phyloP scores from a whole-genome alignment of 2,113 vertebrate species.

The Bubo bubo region DNA sequence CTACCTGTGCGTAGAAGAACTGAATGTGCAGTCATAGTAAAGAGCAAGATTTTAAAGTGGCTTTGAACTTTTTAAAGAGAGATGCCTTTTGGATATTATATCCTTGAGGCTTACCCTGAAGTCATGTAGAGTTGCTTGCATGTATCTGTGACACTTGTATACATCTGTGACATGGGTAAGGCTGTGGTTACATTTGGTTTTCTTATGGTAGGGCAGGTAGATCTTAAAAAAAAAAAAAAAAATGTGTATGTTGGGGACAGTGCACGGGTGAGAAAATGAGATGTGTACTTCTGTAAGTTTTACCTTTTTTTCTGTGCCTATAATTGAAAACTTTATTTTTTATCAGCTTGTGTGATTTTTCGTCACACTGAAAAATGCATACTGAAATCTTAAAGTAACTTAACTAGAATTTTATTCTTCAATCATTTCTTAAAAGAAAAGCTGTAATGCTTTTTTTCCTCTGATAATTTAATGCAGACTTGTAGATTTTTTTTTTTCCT shows the following conservation, averaged over 20 bases:
- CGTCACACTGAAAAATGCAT: not conserved
- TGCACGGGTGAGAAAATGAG: not conserved
- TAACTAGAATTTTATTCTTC: not conserved
- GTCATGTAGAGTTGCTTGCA: not conserved
- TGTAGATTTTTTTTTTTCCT: not conserved
- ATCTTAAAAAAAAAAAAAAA: not conserved
- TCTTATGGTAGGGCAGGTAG: not conserved
- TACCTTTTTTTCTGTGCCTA: not conserved
- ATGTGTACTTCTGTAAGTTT: not conserved
- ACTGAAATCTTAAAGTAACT: not conserved
- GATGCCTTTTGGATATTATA: not conserved
- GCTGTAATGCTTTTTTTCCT: not conserved
- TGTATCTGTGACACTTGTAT: not conserved
- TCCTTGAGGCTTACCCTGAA: not conserved
- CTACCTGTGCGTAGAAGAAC: not conserved
- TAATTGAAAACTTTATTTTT: not conserved
- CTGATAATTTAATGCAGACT: not conserved
- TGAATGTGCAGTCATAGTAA: not conserved
- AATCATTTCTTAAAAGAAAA: not conserved
- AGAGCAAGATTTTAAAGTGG: not conserved
- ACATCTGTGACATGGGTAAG: not conserved
- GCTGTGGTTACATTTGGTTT: not conserved
- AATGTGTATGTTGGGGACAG: not conserved
- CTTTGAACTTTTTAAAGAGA: not conserved
- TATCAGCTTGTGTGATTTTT: not conserved